phyloP scores from a whole-genome alignment of 2,113 vertebrate species.

The Hirundichthys speculiger region DNA sequence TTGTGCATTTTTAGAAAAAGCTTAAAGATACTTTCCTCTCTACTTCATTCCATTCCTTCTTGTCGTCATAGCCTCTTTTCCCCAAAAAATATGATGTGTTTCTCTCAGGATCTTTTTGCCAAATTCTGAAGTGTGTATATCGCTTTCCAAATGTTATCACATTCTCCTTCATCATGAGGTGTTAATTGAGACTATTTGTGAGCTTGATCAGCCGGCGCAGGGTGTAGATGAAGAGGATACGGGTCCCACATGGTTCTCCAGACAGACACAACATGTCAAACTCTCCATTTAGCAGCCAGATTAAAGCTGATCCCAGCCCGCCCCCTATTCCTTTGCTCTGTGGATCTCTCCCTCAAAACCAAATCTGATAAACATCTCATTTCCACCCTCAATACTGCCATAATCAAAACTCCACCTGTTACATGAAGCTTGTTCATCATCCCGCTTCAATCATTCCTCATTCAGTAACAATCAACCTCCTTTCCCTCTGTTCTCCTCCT shows the following conservation, averaged over 20 bases:
- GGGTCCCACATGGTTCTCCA: constrained; percentile 39
- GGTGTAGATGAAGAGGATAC: constrained; percentile 34
- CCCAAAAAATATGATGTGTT: constrained; percentile 25
- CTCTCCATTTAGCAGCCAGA: constrained; percentile 82
- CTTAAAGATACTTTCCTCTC: constrained; percentile 69
- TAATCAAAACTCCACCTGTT: constrained; percentile 85
- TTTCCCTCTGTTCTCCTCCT: constrained; percentile 36
- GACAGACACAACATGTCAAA: constrained; percentile 77
- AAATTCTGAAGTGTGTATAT: constrained; percentile 10
- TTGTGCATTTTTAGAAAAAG: constrained; percentile 75
- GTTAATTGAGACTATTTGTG: constrained; percentile 30
- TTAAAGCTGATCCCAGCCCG: constrained; percentile 82
- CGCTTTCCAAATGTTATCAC: not conserved
- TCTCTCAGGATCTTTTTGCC: constrained; percentile 22
- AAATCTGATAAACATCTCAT: constrained; percentile 85
- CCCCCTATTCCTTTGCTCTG: constrained; percentile 72
- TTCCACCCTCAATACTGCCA: constrained; percentile 84
- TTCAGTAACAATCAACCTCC: constrained; percentile 35
- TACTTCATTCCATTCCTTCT: constrained; percentile 54
- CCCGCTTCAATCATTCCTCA: constrained; percentile 74
- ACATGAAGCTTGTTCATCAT: constrained; percentile 82
- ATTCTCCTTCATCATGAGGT: constrained; percentile 2
- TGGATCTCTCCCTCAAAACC: constrained; percentile 82
- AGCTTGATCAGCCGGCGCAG: constrained; percentile 35
- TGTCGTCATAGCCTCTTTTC: constrained; percentile 48